Conservation (phyloP, 1,140 invertebrate species). For the Dendroctonus ponderosae region DNA sequence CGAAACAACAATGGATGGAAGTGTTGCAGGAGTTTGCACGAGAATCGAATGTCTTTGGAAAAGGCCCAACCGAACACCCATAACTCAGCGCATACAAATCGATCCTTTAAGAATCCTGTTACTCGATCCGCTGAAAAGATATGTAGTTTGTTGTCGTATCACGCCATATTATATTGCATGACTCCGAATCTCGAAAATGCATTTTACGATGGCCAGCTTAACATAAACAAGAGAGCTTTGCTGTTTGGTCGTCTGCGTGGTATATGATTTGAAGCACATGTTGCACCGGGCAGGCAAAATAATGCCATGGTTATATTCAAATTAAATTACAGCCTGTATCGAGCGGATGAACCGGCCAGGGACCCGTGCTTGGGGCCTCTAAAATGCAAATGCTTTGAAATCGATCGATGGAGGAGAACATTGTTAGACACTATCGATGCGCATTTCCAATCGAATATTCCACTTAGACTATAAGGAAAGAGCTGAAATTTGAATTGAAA, state of each 20-base stretch:
- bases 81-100: conserved; percentile 23
- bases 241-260: conserved; percentile 42
- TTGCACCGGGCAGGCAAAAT: conserved; percentile 38
- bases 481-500: too few relatives aligned
- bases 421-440: too few relatives aligned
- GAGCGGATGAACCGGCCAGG: conserved; percentile 11
- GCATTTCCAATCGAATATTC: too few relatives aligned
- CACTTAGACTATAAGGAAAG: too few relatives aligned
- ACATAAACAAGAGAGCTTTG: conserved; percentile 44
- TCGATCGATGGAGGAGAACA: neutral
- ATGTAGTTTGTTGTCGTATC: conserved; percentile 33
- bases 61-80: neutral
- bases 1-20: too few relatives aligned
- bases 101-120: conserved; percentile 21
- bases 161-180: conserved; percentile 45
- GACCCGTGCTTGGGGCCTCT: conserved; percentile 18
- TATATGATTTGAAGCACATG: conserved; percentile 48
- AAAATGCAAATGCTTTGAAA: conserved; percentile 19
- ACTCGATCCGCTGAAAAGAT: conserved; percentile 31
- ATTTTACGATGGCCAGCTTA: conserved; percentile 42
- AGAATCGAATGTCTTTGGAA: too few relatives aligned
- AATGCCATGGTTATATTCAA: conserved; percentile 44
- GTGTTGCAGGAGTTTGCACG: too few relatives aligned
- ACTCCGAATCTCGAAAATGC: conserved; percentile 41
- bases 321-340: conserved; percentile 40